Base-by-base conservation (phyloP, 2,888 invertebrate genomes). In the Lydus trimaculatus region DNA sequence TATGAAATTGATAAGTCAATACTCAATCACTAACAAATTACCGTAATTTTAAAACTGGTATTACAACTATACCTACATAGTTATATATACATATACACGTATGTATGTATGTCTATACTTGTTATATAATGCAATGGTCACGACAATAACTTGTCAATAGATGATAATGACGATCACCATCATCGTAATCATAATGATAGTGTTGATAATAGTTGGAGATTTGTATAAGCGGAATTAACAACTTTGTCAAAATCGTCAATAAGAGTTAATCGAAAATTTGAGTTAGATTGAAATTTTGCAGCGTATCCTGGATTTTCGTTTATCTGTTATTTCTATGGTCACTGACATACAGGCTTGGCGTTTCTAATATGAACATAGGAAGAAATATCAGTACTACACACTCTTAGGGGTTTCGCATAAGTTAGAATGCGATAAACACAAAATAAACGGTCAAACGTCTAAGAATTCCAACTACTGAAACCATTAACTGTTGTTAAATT, bases 11-110 rank as follows among this genome's bases (percentile, higher is more conserved):
- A 70, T 66, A 70, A 70, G 70, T 70, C 70, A 66, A 66, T 66
- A 66, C 66, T 69, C 69, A 70, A 70, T 70, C 70, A 70, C 64
- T 70, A 66, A 70, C 70, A 70, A 70, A 70, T 70, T 70, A 70
- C 70, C 36, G 70, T 70, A 70, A 70, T 70, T 70, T 70, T 63
- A 70, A 66, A 70, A 70, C 70, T 64, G 70, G 70, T 70, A 66
- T 63, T 70, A 66, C 70, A 66, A 64, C 36, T 64, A 61, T 25
- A 61, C 33, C 11, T 33, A 15, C n/a, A 31, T 60, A 20, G 11
- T 17, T 20, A 60, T 36, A 60, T 17, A 6, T 33, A 17, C 4
- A 33, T 15, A 23, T 25, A 11, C 3, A 48, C 5, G 20, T 48
- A 17, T 43, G 1, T 43, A 39, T 43, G 8, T 17, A 43, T n/a